phyloP scores from a whole-genome alignment of 2,797 vertebrate species.

The Melanotaenia boesemani region DNA sequence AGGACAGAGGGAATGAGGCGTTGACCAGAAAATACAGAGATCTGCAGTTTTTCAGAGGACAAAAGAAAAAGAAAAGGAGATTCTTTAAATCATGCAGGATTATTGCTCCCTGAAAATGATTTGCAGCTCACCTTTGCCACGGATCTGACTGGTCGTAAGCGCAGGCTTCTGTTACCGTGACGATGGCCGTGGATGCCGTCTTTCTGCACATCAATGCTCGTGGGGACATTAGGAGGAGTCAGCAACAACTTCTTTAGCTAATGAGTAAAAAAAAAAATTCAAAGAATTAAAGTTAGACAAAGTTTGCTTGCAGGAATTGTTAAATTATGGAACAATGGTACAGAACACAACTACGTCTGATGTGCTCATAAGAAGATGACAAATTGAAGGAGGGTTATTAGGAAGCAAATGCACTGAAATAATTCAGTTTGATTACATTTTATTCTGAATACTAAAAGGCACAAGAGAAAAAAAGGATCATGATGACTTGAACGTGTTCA shows the following conservation, averaged over 20 bases:
- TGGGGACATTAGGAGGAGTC: slow-evolving; percentile 88
- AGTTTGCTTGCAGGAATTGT: background rate
- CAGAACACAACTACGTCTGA: too few relatives aligned
- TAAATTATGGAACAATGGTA: background rate
- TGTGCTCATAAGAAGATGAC: background rate
- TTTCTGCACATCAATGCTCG: slow-evolving; percentile 85
- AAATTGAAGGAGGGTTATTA: background rate
- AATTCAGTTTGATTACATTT: background rate
- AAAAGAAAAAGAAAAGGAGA: background rate
- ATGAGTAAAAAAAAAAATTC: slow-evolving; percentile 14
- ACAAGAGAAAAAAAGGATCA: background rate
- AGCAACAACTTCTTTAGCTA: slow-evolving; percentile 96
- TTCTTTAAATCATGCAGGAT: background rate
- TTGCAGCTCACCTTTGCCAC: slow-evolving; percentile 87
- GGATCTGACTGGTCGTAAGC: slow-evolving; percentile 84
- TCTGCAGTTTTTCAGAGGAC: background rate
- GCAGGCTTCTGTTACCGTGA: slow-evolving; percentile 83
- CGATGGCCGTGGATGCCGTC: slow-evolving; percentile 83
- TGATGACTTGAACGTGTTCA: slow-evolving; percentile 1
- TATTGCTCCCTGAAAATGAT: background rate
- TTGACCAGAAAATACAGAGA: slow-evolving; percentile 10
- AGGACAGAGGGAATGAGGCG: slow-evolving; percentile 31
- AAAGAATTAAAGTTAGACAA: background rate
- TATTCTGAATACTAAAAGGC: background rate
- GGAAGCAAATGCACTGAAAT: background rate